Percentiles rank a stretch among this genome's conserved stretches.
Conservation (phyloP, 2,888 invertebrate genomes). For the Adineta ricciae region DNA sequence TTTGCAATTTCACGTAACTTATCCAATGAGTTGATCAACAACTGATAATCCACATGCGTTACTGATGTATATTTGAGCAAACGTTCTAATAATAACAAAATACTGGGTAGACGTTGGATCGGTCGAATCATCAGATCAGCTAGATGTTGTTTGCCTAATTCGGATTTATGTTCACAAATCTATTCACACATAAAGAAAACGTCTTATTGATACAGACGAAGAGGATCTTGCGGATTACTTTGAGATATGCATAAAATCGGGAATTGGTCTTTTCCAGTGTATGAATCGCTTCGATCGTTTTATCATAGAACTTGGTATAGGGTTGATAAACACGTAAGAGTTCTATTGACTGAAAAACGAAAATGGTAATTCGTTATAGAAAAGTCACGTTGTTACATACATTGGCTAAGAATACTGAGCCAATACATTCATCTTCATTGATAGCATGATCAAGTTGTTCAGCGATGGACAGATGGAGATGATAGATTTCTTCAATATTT, state of each 20-base stretch:
- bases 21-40: slow-evolving; percentile 72
- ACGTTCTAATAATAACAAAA: slow-evolving; percentile 84
- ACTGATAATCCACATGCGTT: slow-evolving; percentile 73
- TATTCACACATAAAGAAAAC: slow-evolving; percentile 39
- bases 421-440: slow-evolving; percentile 17
- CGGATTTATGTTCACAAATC: slow-evolving; percentile 60
- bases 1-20: slow-evolving; percentile 84
- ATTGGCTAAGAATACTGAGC: slow-evolving; percentile 23
- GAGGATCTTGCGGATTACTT: too few relatives aligned
- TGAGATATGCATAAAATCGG: slow-evolving; percentile 92
- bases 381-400: background rate
- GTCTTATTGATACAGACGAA: too few relatives aligned
- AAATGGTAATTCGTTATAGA: slow-evolving; percentile 29
- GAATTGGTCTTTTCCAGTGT: slow-evolving; percentile 83
- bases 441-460: slow-evolving; percentile 68
- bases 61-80: slow-evolving; percentile 81
- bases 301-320: slow-evolving; percentile 94
- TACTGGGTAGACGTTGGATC: slow-evolving; percentile 89
- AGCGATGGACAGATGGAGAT: slow-evolving; percentile 70
- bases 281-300: slow-evolving; percentile 80
- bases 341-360: slow-evolving; percentile 60
- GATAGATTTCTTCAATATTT: slow-evolving; percentile 82
- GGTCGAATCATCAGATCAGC: slow-evolving; percentile 92
- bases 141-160: slow-evolving; percentile 86
- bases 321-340: slow-evolving; percentile 88